Conservation (phyloP, 2,113 vertebrate genomes). For the Phocoena sinus region DNA sequence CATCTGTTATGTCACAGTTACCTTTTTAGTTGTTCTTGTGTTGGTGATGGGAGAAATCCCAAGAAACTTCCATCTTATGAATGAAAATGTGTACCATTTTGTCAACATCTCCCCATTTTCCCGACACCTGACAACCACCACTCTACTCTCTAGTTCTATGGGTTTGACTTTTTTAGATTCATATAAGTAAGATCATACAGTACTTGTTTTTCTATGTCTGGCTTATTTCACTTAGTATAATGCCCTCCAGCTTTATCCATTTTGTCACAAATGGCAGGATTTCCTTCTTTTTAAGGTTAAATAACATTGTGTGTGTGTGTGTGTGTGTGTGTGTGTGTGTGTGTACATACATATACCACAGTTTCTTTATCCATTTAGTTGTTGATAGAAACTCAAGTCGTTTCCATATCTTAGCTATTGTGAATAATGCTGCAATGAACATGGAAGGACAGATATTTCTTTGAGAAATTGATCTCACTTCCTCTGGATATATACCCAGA, state of each 20-base stretch:
- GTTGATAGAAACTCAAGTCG: not conserved
- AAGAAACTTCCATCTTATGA: not conserved
- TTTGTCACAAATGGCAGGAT: not conserved
- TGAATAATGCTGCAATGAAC: not conserved
- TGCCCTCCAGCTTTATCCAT: not conserved
- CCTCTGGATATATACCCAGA: not conserved
- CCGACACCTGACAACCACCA: not conserved
- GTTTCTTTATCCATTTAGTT: not conserved
- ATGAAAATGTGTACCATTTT: not conserved
- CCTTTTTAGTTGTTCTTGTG: too few relatives aligned
- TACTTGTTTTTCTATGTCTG: not conserved
- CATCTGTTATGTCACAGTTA: not conserved
- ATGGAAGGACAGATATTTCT: not conserved
- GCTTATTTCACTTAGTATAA: not conserved
- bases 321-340: not conserved
- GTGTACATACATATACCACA: not conserved
- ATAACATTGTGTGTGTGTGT: not conserved
- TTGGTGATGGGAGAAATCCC: not conserved
- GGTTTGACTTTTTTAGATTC: not conserved
- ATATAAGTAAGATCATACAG: not conserved
- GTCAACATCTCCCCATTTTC: not conserved
- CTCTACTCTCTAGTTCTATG: not conserved
- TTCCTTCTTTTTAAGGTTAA: not conserved
- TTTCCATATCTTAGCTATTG: not conserved
- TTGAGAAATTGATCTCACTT: not conserved